Conservation (phyloP, 2,113 vertebrate species). For the Indicator maculatus region DNA sequence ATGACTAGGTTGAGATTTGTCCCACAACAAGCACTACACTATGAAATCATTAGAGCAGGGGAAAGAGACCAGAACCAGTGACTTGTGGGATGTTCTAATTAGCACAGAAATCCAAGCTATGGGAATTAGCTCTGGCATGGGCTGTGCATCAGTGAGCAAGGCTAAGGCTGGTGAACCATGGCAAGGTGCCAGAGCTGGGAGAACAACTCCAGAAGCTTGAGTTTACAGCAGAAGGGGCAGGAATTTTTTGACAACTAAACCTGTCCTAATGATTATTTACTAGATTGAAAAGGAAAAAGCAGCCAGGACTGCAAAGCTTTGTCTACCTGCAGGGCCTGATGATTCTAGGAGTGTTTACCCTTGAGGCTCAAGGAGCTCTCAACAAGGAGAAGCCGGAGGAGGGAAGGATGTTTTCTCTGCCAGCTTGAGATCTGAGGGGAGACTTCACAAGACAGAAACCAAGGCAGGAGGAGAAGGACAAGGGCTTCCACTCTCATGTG, state of each 20-base stretch:
- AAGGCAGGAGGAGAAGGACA: not conserved
- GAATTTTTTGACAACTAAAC: not conserved
- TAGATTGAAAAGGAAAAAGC: not conserved
- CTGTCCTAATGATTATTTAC: not conserved
- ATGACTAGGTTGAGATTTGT: not conserved
- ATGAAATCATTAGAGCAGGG: not conserved
- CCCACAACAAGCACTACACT: not conserved
- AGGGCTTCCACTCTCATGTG: not conserved
- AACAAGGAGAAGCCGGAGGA: not conserved
- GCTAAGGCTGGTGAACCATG: not conserved
- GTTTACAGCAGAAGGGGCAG: not conserved
- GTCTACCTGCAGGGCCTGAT: not conserved
- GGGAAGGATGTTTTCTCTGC: not conserved
- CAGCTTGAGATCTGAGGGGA: not conserved
- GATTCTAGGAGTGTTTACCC: not conserved
- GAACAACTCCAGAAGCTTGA: not conserved
- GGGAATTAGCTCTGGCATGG: not conserved
- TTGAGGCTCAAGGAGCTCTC: not conserved
- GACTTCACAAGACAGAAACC: not conserved
- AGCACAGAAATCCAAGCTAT: not conserved
- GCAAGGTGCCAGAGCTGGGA: not conserved
- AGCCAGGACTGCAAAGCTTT: not conserved
- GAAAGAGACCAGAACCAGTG: not conserved
- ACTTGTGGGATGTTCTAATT: not conserved
- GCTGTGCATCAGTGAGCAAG: not conserved